A percentile compares a stretch with the other conserved stretches of the same genome.
These are phyloP conservation scores for Picathartes gymnocephalus DNA, from an alignment of 2,113 vertebrate genomes.

Conservation along the genomic window DNA sequence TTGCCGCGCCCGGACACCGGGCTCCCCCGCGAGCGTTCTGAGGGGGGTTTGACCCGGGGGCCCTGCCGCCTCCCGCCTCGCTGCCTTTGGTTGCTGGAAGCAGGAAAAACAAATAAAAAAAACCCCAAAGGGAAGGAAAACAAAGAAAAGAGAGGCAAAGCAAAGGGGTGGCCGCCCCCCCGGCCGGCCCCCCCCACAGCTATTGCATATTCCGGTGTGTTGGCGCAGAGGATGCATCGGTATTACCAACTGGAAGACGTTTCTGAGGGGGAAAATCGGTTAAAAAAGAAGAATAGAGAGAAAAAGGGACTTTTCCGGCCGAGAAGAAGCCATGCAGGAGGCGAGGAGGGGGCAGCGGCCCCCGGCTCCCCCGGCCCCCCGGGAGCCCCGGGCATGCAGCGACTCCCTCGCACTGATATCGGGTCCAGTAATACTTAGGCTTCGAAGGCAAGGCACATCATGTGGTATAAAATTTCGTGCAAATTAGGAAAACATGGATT, in stretches of 20 bases:
- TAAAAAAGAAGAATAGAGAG: neutral
- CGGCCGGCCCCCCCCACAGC: neutral
- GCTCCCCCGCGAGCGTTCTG: neutral
- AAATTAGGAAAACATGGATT: constrained; percentile 83
- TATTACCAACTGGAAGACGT: constrained; percentile 71
- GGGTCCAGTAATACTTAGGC: constrained; percentile 77
- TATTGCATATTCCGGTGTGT: constrained; percentile 74
- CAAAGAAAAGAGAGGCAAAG: neutral
- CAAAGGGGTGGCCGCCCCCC: neutral
- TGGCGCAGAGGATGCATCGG: constrained; percentile 41
- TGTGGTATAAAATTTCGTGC: constrained; percentile 94
- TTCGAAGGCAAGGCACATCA: constrained; percentile 95
- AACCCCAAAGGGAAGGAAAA: neutral
- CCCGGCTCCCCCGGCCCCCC: neutral
- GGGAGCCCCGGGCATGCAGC: constrained; percentile 86
- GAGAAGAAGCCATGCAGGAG: constrained; percentile 34
- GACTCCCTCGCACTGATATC: constrained; percentile 74
- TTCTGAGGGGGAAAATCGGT: neutral
- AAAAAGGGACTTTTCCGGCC: constrained; percentile 18
- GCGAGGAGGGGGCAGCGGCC: neutral
- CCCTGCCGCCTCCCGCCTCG: neutral
- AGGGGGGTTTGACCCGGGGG: neutral
- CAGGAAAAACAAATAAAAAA: neutral
- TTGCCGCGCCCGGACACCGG: neutral
- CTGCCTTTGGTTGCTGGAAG: constrained; percentile 55